Conservation (phyloP, 2,888 invertebrate species). For the Conomelus anceps region DNA sequence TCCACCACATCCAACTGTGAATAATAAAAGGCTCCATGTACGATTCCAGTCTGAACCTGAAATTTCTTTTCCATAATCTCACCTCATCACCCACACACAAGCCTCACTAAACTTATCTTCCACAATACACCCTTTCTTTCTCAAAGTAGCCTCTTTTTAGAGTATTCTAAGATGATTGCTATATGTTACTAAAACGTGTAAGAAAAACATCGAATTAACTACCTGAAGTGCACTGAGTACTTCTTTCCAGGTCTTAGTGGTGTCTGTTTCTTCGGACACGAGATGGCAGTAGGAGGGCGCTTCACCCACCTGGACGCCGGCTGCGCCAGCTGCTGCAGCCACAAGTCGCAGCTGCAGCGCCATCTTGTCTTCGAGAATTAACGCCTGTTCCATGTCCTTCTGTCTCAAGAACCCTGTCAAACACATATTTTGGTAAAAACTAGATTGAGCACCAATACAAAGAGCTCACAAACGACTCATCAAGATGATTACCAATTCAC, state of each 20-base stretch:
- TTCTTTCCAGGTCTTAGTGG: constrained; percentile 74
- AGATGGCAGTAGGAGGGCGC: constrained; percentile 68
- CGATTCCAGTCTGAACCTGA: too few relatives aligned
- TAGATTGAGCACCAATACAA: not conserved
- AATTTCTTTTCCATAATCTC: too few relatives aligned
- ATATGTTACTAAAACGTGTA: too few relatives aligned
- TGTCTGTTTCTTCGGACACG: constrained; percentile 65
- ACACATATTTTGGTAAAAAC: not conserved
- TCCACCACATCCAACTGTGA: too few relatives aligned
- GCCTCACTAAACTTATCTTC: too few relatives aligned
- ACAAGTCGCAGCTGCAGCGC: constrained; percentile 70
- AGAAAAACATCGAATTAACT: constrained; percentile 36
- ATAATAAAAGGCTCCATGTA: too few relatives aligned
- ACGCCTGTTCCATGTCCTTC: constrained; percentile 81
- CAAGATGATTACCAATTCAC: too few relatives aligned
- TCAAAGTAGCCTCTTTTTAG: too few relatives aligned
- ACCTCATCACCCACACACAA: too few relatives aligned
- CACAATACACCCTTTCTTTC: too few relatives aligned
- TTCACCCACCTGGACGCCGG: constrained; percentile 47
- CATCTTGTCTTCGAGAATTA: constrained; percentile 83
- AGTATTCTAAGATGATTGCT: too few relatives aligned
- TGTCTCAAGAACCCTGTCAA: constrained; percentile 69
- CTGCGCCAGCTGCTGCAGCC: constrained; percentile 48
- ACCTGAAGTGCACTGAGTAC: constrained; percentile 69
- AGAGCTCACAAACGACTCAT: too few relatives aligned